A percentile compares a stretch with the other conserved stretches of the same genome.
These are phyloP conservation scores for Paragorgia papillata DNA, from an alignment of 92 coral and sea anemone genomes.

Conservation along the genomic window DNA sequence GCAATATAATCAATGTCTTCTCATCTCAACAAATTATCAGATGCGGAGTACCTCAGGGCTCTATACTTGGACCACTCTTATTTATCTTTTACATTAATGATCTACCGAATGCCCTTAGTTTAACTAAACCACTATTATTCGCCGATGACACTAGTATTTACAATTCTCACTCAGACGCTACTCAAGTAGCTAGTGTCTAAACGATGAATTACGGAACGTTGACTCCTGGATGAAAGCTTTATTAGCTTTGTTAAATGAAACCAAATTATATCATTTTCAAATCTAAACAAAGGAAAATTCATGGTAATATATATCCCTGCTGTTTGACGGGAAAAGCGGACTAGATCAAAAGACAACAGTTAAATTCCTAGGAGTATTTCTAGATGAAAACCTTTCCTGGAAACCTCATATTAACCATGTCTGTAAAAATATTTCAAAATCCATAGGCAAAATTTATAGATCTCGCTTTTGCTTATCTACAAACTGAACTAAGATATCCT, in stretches of 20 bases:
- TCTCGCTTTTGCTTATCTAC: constrained; percentile 46
- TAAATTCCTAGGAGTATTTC: constrained; percentile 33
- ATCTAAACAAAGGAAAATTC: constrained; percentile 16
- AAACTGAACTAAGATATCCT: constrained; percentile 12
- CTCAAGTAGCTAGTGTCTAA: constrained; percentile 12
- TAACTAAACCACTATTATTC: constrained; percentile 18
- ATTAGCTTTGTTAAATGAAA: constrained; percentile 2
- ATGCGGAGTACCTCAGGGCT: constrained; percentile 38
- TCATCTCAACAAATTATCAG: not conserved
- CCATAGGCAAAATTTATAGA: constrained; percentile 48
- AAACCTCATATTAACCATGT: constrained; percentile 32
- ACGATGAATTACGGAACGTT: constrained; percentile 29
- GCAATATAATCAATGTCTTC: too few species aligned
- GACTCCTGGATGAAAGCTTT: constrained; percentile 39
- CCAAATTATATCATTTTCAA: constrained; percentile 28
- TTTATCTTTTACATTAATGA: constrained; percentile 45
- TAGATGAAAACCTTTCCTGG: constrained; percentile 7
- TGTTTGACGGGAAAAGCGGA: not conserved
- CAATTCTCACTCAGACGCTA: not conserved
- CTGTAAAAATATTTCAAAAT: constrained; percentile 12
- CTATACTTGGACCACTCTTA: constrained; percentile 31
- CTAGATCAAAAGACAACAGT: not conserved
- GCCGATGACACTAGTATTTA: constrained; percentile 34
- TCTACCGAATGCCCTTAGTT: constrained; percentile 19
- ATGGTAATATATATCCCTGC: not conserved